These are phyloP conservation scores for Noctua pronuba DNA, from an alignment of 2,888 invertebrate species.

Conservation along the genomic window DNA sequence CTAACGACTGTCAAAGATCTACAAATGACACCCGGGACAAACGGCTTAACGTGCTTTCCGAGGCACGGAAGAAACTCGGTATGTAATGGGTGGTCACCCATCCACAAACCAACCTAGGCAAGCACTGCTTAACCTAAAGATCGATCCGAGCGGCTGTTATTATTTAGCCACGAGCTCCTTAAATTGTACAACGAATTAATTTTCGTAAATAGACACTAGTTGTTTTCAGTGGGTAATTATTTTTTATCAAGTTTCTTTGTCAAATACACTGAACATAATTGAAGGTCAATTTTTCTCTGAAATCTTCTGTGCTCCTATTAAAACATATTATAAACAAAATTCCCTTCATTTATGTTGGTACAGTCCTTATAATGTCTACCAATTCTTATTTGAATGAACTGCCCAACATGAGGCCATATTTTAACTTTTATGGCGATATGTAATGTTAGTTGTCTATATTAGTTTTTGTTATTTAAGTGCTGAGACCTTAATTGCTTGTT, in stretches of 20 bases:
- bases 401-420: constrained; percentile 39
- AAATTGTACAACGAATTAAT: not conserved
- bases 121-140: too few relatives aligned
- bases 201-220: not conserved
- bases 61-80: too few relatives aligned
- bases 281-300: not conserved
- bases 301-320: constrained; percentile 16
- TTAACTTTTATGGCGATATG: constrained; percentile 55
- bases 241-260: constrained; percentile 12
- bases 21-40: too few relatives aligned
- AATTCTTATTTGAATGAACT: constrained; percentile 50
- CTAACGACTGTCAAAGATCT: too few relatives aligned
- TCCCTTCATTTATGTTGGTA: constrained; percentile 11
- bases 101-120: too few relatives aligned
- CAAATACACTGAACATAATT: constrained; percentile 15
- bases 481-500: constrained; percentile 69
- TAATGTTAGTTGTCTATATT: constrained; percentile 37
- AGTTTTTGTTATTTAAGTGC: constrained; percentile 46
- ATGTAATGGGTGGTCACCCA: too few relatives aligned
- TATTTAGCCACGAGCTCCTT: too few relatives aligned
- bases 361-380: constrained; percentile 28
- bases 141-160: too few relatives aligned
- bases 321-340: constrained; percentile 31
- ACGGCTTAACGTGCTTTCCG: too few relatives aligned
- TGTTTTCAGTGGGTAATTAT: not conserved